These are phyloP conservation scores for Sthenelais limicola DNA, from an alignment of 2,888 invertebrate genomes.

Conservation along the genomic window DNA sequence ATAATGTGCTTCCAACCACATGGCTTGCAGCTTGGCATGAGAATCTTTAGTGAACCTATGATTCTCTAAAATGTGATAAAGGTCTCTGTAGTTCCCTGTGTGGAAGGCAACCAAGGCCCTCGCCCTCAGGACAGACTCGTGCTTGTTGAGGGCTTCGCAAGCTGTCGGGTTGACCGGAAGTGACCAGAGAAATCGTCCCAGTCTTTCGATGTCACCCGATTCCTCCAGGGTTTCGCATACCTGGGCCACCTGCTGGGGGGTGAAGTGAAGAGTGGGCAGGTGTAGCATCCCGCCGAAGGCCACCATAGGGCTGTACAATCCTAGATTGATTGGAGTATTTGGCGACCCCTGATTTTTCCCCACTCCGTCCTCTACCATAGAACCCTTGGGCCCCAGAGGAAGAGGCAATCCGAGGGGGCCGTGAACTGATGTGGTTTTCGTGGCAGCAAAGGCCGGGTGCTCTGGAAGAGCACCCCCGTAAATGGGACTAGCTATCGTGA, in stretches of 20 bases:
- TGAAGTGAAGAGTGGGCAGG: slow-evolving; percentile 59
- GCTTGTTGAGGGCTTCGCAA: slow-evolving; percentile 82
- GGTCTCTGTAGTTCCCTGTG: slow-evolving; percentile 89
- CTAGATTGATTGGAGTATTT: slow-evolving; percentile 2
- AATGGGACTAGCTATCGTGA: slow-evolving; percentile 29
- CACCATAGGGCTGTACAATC: slow-evolving; percentile 37
- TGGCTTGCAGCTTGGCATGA: slow-evolving; percentile 88
- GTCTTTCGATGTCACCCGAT: slow-evolving; percentile 75
- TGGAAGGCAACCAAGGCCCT: slow-evolving; percentile 91
- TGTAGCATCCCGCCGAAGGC: slow-evolving; percentile 37
- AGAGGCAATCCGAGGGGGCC: too few species aligned
- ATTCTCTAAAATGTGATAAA: slow-evolving; percentile 90
- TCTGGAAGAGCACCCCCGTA: slow-evolving; percentile 33
- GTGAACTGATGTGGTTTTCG: background rate
- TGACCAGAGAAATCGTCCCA: slow-evolving; percentile 91
- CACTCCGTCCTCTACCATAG: background rate
- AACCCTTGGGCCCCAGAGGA: background rate
- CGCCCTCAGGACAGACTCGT: slow-evolving; percentile 89
- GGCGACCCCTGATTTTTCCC: background rate
- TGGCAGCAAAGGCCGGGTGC: slow-evolving; percentile 25
- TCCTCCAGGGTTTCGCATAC: slow-evolving; percentile 73
- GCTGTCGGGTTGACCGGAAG: slow-evolving; percentile 89
- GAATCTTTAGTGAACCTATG: slow-evolving; percentile 91
- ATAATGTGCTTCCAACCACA: slow-evolving; percentile 96
- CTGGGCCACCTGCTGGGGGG: slow-evolving; percentile 70